Percentiles rank a stretch among this genome's conserved stretches.
These are phyloP conservation scores for Corynorhinus townsendii DNA, from an alignment of 2,113 vertebrate species.

Conservation along the genomic window DNA sequence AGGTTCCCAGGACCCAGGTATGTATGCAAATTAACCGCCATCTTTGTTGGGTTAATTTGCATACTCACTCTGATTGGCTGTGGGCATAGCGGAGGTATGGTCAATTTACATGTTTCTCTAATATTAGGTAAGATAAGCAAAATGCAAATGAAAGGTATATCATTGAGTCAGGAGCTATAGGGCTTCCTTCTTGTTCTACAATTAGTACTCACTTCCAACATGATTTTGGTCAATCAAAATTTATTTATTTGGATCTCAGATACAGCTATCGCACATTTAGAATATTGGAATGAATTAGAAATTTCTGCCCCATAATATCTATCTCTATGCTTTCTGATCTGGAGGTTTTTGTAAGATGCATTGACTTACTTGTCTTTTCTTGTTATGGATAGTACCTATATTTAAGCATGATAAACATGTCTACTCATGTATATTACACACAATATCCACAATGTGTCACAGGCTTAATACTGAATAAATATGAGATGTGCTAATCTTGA, in stretches of 20 bases:
- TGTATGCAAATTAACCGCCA: no score
- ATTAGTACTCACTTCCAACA: not conserved
- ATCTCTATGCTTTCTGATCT: not conserved
- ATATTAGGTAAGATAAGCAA: not conserved
- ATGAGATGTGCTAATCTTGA: not conserved
- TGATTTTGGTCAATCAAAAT: not conserved
- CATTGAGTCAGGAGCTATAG: not conserved
- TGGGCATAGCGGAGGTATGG: no score
- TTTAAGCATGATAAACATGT: not conserved
- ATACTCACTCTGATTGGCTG: no score
- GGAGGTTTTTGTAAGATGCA: not conserved
- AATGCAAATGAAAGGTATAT: rapidly evolving
- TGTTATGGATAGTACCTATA: not conserved
- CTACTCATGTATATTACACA: not conserved
- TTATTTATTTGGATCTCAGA: not conserved
- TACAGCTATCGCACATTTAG: not conserved
- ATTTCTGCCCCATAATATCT: not conserved
- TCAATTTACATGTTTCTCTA: no score
- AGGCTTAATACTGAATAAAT: not conserved
- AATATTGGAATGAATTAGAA: not conserved
- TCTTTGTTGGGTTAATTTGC: no score
- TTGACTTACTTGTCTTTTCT: not conserved
- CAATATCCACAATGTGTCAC: not conserved
- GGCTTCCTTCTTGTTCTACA: not conserved
- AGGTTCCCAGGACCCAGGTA: no score